These are phyloP conservation scores for Agriopis aurantiaria DNA, from an alignment of 2,888 invertebrate species.

Conservation along the genomic window DNA sequence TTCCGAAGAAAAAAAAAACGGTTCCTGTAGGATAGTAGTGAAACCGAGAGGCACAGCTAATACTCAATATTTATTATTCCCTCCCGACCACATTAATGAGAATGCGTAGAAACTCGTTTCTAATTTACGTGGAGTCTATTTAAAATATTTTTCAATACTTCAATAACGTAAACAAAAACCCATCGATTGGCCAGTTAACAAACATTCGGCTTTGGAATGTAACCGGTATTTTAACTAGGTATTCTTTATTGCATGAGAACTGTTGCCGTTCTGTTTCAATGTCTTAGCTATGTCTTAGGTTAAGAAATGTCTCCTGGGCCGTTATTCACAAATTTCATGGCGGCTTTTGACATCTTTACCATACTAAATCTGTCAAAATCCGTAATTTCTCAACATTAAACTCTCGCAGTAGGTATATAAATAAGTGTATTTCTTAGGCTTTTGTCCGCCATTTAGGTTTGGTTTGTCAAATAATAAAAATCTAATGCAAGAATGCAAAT, in stretches of 20 bases:
- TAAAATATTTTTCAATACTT: slow-evolving; percentile 46
- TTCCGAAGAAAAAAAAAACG: background rate
- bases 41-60: slow-evolving; percentile 22
- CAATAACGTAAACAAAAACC: slow-evolving; percentile 51
- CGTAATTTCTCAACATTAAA: too few relatives aligned
- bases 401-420: background rate
- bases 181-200: slow-evolving; percentile 50
- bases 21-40: background rate
- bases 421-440: too few relatives aligned
- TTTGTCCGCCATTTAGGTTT: background rate
- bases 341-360: too few relatives aligned
- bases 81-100: slow-evolving; percentile 61
- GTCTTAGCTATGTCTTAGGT: slow-evolving; percentile 14
- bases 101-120: slow-evolving; percentile 64
- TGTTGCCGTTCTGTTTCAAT: slow-evolving; percentile 38
- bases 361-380: too few relatives aligned
- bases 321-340: background rate
- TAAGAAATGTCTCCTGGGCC: background rate
- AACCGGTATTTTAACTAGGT: slow-evolving; percentile 55
- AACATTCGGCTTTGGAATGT: slow-evolving; percentile 50
- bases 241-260: slow-evolving; percentile 46
- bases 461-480: background rate
- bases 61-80: slow-evolving; percentile 69
- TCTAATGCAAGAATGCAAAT: too few relatives aligned
- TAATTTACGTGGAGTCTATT: slow-evolving; percentile 52